Percentiles rank a stretch among this genome's conserved stretches.
Conservation (phyloP, 2,888 invertebrate genomes). For the Chloroclysta siterata region DNA sequence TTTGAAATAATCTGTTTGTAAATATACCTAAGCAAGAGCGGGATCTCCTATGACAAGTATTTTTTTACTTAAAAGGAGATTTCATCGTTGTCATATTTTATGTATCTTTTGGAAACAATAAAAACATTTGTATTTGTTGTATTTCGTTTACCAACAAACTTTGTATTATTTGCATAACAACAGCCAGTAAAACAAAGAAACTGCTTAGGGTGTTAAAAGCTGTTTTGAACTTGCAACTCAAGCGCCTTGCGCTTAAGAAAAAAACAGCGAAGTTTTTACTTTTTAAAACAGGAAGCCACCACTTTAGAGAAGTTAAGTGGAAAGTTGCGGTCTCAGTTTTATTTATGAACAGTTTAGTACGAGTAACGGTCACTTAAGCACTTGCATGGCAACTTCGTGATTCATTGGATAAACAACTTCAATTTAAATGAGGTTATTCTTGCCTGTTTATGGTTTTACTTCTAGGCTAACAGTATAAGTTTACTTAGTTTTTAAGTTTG, state of each 20-base stretch:
- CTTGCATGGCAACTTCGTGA: conserved; percentile 40
- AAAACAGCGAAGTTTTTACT: conserved; percentile 64
- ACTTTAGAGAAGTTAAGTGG: conserved; percentile 80
- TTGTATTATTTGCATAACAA: conserved; percentile 14
- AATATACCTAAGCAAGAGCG: too few relatives aligned
- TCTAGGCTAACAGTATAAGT: neutral
- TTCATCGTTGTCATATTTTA: too few relatives aligned
- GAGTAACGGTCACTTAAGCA: conserved; percentile 61
- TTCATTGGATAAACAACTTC: conserved; percentile 19
- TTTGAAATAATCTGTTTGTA: too few relatives aligned
- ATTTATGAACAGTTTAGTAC: conserved; percentile 71
- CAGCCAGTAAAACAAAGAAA: conserved; percentile 32
- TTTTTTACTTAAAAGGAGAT: too few relatives aligned
- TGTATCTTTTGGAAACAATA: too few relatives aligned
- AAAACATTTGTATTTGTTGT: too few relatives aligned
- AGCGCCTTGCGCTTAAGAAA: conserved; percentile 69
- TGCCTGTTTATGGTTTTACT: neutral
- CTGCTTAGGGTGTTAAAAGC: conserved; percentile 71
- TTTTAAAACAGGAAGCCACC: conserved; percentile 81
- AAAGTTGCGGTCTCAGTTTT: conserved; percentile 76
- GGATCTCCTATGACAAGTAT: too few relatives aligned
- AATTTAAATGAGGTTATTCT: conserved; percentile 5
- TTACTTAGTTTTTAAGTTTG: too few relatives aligned
- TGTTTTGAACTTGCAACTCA: conserved; percentile 77
- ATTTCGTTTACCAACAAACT: too few relatives aligned